phyloP scores from a whole-genome alignment of 2,888 invertebrate species.

The Drosophila maculinotata region DNA sequence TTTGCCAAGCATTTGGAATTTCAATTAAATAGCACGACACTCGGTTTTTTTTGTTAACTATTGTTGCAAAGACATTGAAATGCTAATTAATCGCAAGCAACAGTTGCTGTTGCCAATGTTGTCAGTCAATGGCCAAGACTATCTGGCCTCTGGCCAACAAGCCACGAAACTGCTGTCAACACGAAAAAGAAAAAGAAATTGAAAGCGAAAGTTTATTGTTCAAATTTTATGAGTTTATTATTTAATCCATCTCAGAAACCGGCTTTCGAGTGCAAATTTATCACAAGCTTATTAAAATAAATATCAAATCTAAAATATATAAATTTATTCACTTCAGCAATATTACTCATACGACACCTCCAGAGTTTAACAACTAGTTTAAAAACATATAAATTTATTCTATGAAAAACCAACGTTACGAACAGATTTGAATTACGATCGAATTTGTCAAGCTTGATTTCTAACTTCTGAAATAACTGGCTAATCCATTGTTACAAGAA shows the following conservation, averaged over 20 bases:
- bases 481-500: no score
- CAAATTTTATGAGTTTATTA: slow-evolving; percentile 34
- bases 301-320: not conserved
- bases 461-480: not conserved
- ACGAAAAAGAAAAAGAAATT: slow-evolving; percentile 57
- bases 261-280: slow-evolving; percentile 7
- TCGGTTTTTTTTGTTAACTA: slow-evolving; percentile 21
- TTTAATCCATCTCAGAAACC: slow-evolving; percentile 34
- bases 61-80: slow-evolving; percentile 53
- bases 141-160: no score
- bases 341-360: no score
- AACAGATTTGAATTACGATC: not conserved
- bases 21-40: slow-evolving; percentile 58
- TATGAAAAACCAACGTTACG: not conserved
- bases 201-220: slow-evolving; percentile 67
- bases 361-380: no score
- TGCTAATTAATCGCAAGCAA: slow-evolving; percentile 45
- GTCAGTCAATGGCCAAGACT: slow-evolving; percentile 37
- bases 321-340: not conserved
- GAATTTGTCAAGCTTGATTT: not conserved
- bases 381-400: not conserved
- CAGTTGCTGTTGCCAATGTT: slow-evolving; percentile 24
- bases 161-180: slow-evolving; percentile 14
- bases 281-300: not conserved
- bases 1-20: slow-evolving; percentile 59